phyloP scores from a whole-genome alignment of 1,140 invertebrate genomes.

The Orius laevigatus region DNA sequence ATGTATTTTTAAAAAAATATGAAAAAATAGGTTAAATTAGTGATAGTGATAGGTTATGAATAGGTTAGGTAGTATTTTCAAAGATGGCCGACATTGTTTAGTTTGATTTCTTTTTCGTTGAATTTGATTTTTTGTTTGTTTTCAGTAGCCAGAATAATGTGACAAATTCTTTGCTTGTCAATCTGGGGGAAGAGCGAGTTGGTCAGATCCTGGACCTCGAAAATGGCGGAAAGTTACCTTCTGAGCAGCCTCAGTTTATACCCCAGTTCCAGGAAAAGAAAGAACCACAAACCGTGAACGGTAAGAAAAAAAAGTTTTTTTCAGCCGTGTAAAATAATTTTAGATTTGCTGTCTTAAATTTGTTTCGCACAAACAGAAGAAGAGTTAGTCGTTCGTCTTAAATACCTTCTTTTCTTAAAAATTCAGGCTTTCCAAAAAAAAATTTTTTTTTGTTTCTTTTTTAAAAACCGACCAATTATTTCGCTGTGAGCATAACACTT shows the following conservation, averaged over 20 bases:
- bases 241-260: conserved; percentile 12
- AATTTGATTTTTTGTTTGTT: conserved; percentile 7
- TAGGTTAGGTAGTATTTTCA: neutral
- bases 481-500: neutral
- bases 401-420: neutral
- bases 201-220: conserved; percentile 15
- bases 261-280: conserved; percentile 17
- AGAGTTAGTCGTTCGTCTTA: neutral
- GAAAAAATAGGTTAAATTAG: too few relatives aligned
- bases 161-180: conserved; percentile 18
- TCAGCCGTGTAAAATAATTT: conserved; percentile 1
- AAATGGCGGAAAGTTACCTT: conserved; percentile 17
- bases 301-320: conserved; percentile 10
- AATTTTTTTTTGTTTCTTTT: neutral
- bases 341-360: conserved; percentile 19
- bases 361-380: conserved; percentile 8
- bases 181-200: conserved; percentile 16
- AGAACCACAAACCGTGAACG: conserved; percentile 18
- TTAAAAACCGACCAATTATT: neutral
- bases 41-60: too few relatives aligned
- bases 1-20: too few relatives aligned
- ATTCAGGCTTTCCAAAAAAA: neutral
- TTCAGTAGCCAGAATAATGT: conserved; percentile 18
- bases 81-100: neutral
- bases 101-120: neutral